Base-by-base conservation (phyloP, 2,888 invertebrate species). In the Macrosiphum euphorbiae region DNA sequence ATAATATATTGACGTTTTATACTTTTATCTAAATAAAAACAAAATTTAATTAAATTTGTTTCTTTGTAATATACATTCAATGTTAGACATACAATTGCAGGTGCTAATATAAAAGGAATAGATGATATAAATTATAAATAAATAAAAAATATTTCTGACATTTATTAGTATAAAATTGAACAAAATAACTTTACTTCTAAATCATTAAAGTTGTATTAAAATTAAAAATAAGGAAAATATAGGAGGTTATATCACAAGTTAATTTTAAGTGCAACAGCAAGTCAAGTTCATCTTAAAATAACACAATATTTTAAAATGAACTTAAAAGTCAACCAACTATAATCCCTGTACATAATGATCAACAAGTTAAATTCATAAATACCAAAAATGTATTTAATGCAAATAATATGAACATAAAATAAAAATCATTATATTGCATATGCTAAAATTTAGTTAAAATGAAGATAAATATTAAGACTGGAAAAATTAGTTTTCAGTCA, bases 281-380 rank as follows among this genome's bases (percentile, higher is more conserved):
- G 41, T 88, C 47, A 91, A 47, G 58, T 44, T 47, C n/a, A 86
- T 47, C 55, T 92, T 92, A 86, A 85, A 52, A 78, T 50, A 52
- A 35, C 26, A 50, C 26, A 92, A 11, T 67, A 61, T 86, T n/a
- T 13, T 91, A 87, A 87, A 92, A 92, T 92, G 41, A 86, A 87
- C 58, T 13, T 90, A 78, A 85, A 85, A 47, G 35, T 61, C 16
- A 92, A 88, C 41, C 52, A 78, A 92, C 52, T 88, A 52, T 44
- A 78, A 41, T 87, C 28, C 86, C 41, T 50, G 26, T 55, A 55
- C 10, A 11, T 52, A 67, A 67, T 50, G 78, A 44, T 52, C 26
- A 92, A 67, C 11, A 67, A 28, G 52, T 67, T 67, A 10, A 50
- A 87, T 47, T 50, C 41, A 41, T 67, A 7, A 35, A 78, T 52